Evolutionary conservation across 2,888 invertebrate species (phyloP), one percentile per base, ranked within the genome.

Genomic region (Labia minor): DNA sequence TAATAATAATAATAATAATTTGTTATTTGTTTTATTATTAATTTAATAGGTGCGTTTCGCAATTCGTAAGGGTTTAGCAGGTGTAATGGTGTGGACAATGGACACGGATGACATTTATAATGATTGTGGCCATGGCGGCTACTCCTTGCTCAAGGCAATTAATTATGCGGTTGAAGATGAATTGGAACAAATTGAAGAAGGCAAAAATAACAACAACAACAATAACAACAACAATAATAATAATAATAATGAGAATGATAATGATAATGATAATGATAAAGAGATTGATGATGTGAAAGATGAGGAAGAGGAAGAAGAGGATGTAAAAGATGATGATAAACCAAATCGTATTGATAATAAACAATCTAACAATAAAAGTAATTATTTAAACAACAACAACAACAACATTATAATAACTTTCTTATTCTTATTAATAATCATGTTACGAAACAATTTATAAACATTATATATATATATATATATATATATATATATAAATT

Each of bases 41-140:
- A n/a, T n/a, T 26, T 61, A 16, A 18, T 65, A 69, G 69, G 68
- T 76, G 19, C 70, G 71, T 62, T 84, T 83, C 74, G 86, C 86
- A 0, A 81, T 86, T 74, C 81, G 82, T 69, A 81, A 84, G 71
- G 81, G 82, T 1, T 77, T 94, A 0, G 90, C 86, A 0, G 93
- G 93, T 1, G 83, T 88, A 0, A 92, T 93, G 92, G 85, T 92
- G 3, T 93, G 93, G 93, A 90, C 91, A 37, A 84, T 92, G 37
- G 93, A 93, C 75, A 93, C 91, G 0, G 93, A 94, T 71, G 93
- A 93, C 77, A 92, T 92, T 76, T 80, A 79, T 19, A 91, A 91
- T 0, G 82, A 81, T 64, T 92, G 92, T 69, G 71, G 71, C 65
- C 67, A 26, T 33, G 65, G 68, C 0, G 87, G 87, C 74, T 92